These are phyloP conservation scores for Tylochromis polylepis DNA, from an alignment of 2,113 vertebrate genomes.

Conservation along the genomic window DNA sequence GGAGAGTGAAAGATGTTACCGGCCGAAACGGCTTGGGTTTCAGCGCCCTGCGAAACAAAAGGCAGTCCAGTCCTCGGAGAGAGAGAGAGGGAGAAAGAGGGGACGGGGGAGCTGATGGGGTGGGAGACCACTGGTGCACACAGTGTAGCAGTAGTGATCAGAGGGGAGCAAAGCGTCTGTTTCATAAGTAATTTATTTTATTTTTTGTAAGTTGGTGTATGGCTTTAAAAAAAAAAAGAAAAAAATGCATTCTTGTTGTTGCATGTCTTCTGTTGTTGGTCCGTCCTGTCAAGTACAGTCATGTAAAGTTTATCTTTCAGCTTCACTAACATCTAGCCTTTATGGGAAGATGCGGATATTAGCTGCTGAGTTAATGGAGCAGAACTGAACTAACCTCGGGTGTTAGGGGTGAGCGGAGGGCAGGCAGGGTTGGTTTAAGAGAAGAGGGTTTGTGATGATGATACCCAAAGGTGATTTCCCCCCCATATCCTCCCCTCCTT, in stretches of 20 bases:
- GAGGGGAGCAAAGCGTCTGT: neutral
- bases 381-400: conserved; percentile 63
- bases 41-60: conserved; percentile 69
- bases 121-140: conserved; percentile 10
- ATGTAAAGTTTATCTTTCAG: neutral
- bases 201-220: neutral
- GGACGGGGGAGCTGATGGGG: neutral
- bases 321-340: neutral
- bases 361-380: conserved; percentile 58
- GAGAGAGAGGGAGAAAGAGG: neutral
- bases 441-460: conserved; percentile 55
- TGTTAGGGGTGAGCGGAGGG: conserved; percentile 56
- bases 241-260: conserved; percentile 14
- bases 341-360: conserved; percentile 42
- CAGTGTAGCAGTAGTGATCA: conserved; percentile 31
- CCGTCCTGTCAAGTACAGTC: conserved; percentile 17
- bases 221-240: neutral
- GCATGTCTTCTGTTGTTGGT: neutral
- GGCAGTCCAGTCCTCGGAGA: conserved; percentile 62
- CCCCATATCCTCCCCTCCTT: conserved; percentile 32
- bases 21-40: conserved; percentile 67
- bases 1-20: conserved; percentile 76
- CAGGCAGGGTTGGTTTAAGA: conserved; percentile 62
- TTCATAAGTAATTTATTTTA: neutral
- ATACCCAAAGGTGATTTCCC: conserved; percentile 70